Evolutionary conservation across 2,797 vertebrate species (phyloP).

Genomic region (Pangasius djambal): DNA sequence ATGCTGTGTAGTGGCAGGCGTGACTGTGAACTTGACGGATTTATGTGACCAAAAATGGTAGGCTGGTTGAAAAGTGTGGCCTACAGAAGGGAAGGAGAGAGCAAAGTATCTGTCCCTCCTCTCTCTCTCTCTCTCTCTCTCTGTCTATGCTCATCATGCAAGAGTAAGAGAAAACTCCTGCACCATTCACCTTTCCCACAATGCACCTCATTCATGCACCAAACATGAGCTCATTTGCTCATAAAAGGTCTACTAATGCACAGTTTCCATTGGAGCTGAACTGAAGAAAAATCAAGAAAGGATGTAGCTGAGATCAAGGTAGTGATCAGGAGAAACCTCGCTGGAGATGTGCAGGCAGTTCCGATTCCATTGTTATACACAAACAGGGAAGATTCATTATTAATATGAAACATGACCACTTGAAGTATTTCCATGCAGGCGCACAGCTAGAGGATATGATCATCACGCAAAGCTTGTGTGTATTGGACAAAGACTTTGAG

Average conservation of each 20-base stretch:
- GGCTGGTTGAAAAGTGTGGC: conserved; percentile 4
- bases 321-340: background rate
- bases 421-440: conserved; percentile 4
- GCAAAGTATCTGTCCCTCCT: background rate
- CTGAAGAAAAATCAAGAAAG: background rate
- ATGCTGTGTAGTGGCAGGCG: background rate
- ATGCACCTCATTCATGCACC: conserved; percentile 26
- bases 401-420: background rate
- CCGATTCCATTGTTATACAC: background rate
- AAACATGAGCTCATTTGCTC: conserved; percentile 21
- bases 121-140: background rate
- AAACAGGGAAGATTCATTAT: conserved; percentile 12
- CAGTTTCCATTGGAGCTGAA: conserved; percentile 18
- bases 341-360: background rate
- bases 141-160: background rate
- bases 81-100: background rate
- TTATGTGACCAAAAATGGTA: conserved; percentile 21
- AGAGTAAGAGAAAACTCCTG: background rate
- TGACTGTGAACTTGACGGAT: conserved; percentile 6
- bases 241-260: conserved; percentile 17
- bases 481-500: background rate
- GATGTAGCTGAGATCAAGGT: background rate
- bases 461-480: background rate
- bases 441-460: background rate
- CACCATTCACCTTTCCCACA: conserved; percentile 3